Conservation (phyloP, 2,888 invertebrate species). For the Cryptocheilus praepositus region DNA sequence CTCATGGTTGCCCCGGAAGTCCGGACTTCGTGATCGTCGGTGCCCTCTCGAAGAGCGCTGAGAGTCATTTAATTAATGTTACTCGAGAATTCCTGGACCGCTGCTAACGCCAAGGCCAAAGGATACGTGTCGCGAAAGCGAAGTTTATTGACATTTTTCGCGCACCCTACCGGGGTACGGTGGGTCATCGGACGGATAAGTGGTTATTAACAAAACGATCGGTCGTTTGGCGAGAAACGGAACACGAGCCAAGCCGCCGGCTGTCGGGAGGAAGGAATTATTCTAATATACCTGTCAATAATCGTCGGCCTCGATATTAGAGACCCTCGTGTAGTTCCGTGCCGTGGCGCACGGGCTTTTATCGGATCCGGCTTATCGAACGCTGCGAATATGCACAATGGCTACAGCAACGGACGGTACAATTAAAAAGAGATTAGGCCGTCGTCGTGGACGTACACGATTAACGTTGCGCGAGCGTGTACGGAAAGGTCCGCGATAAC, state of each 20-base stretch:
- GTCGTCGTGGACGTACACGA: conserved; percentile 31
- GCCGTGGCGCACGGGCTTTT: conserved; percentile 18
- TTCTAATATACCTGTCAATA: conserved; percentile 40
- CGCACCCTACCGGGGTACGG: too few species aligned
- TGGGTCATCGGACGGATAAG: too few species aligned
- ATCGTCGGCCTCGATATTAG: conserved; percentile 44
- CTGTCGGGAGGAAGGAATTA: neutral
- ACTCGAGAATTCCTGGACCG: neutral
- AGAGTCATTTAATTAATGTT: conserved; percentile 6
- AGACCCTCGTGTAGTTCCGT: conserved; percentile 24
- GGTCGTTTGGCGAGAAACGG: too few species aligned
- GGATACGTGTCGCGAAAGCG: neutral
- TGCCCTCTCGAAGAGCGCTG: neutral
- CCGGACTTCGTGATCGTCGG: conserved; percentile 19
- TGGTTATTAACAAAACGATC: too few species aligned
- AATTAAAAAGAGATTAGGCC: conserved; percentile 54
- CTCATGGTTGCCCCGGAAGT: conserved; percentile 19
- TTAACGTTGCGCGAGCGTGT: conserved; percentile 23
- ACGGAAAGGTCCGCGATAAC: neutral
- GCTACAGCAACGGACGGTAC: conserved; percentile 19
- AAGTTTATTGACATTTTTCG: neutral
- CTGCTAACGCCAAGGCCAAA: neutral
- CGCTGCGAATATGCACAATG: conserved; percentile 21
- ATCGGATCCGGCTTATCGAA: conserved; percentile 45
- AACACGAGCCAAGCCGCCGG: too few species aligned